Base-by-base conservation (phyloP, 2,888 invertebrate genomes). In the Hipparchia semele region DNA sequence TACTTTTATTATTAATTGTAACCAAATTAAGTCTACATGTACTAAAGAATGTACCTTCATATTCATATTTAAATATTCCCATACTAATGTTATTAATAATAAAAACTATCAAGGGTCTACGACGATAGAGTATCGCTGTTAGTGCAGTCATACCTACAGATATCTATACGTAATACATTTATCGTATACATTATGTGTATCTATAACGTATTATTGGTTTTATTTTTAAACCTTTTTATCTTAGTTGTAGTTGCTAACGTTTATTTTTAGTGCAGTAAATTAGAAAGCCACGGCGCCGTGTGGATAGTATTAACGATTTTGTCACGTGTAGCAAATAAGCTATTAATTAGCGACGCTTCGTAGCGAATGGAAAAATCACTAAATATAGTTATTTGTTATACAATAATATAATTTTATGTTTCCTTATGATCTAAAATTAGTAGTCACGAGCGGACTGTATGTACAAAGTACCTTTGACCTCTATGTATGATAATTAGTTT, bases 401-500 rank as follows among this genome's bases (percentile, higher is more conserved):
- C 45, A 23, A 61, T 65, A 59, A 49, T 58, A 69, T 56, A 23
- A 60, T 56, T 49, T 4, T 39, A 62, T 62, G 61, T 74, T 76
- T 76, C 74, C 68, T 73, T 72, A 54, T 58, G 56, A n/a, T 75
- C 70, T 73, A 77, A 76, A 75, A 74, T 75, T 75, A 72, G 74
- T 13, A 70, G 59, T 75, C 76, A 76, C 73, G 74, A 66, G 72
- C 53, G 53, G 69, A 69, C 45, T 68, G 72, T 73, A 65, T 68
- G 73, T 68, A 67, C 65, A 54, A 61, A 70, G 73, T 68, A 75
- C 78, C 75, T 78, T 78, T 78, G 78, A 77, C 77, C 75, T 74
- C 68, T 67, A 62, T 62, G 51, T 54, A 61, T 70, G 74, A 74
- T 74, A 74, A 72, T 69, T 56, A 8, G 45, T 74, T 67, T 67